Base-by-base conservation (phyloP, 2,113 vertebrate genomes). In the Prochilodus magdalenae region DNA sequence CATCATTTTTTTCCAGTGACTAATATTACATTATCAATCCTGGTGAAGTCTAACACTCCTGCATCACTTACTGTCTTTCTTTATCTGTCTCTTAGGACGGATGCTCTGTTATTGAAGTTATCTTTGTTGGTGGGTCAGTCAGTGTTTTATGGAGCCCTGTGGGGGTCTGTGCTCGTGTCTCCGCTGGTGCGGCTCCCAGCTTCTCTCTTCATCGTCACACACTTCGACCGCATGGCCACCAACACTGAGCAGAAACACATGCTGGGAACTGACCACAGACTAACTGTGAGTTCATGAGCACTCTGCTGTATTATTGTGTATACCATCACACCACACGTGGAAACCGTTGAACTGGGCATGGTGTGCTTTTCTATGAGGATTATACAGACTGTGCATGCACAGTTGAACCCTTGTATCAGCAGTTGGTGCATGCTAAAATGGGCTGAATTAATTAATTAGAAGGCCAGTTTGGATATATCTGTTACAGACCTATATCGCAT, bases 121-220 rank as follows among this genome's bases (percentile, higher is more conserved):
- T 97, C 97, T 0, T 75, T 96, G 87, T 89, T 96, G 70, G 95
- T 98, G 79, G 98, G 98, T 44, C 95, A 94, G 86, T 95, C 96
- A 84, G 93, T 96, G 15, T 98, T 99, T 85, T 97, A 97, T 30
- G 92, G 95, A 0, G 94, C 96, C 0, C 94, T 99, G 0, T 99
- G 98, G 98, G 97, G 97, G 14, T 96, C 95, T 0, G 91, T 96
- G 72, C 90, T 98, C 86, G 91, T 94, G 77, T 97, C 94, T 78
- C 95, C 96, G 0, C 89, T 92, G 73, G 91, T 98, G 69, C 94
- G 98, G 44, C 94, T 98, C 0, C 97, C 97, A 0, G 97, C 98
- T 24, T 96, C 97, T 0, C 95, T 97, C 82, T 98, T 99, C 24
- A 89, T 98, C 1, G 96, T 99, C 87, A 90, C 89, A 73, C 98